Conservation (phyloP, 2,797 vertebrate species). For the Sebastes oblongus region DNA sequence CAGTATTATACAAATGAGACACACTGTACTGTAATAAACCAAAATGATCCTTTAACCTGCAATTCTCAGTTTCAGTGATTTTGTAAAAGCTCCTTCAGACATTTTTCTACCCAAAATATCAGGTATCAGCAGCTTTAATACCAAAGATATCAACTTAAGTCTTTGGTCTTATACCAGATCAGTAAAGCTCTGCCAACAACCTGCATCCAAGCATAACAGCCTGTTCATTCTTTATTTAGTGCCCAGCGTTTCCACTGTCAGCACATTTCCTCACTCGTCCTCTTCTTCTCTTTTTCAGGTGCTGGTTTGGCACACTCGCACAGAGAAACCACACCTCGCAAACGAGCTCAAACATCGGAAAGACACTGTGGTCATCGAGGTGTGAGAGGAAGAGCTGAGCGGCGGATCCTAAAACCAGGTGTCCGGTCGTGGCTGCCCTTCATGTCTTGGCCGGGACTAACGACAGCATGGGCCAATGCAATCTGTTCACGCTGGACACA, state of each 20-base stretch:
- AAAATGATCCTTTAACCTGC: background rate
- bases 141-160: background rate
- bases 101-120: background rate
- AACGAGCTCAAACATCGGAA: conserved; percentile 93
- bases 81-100: background rate
- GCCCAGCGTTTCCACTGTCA: background rate
- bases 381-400: conserved; percentile 75
- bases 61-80: background rate
- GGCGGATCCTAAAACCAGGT: background rate
- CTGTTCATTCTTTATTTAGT: conserved; percentile 8
- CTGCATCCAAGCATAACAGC: background rate
- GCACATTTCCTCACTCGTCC: conserved; percentile 19
- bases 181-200: conserved; percentile 9
- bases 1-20: background rate
- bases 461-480: background rate
- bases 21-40: background rate
- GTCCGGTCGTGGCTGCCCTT: conserved; percentile 8
- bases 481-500: conserved; percentile 5
- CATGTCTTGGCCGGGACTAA: conserved; percentile 26
- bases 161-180: background rate
- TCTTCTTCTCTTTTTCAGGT: conserved; percentile 79
- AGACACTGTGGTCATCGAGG: conserved; percentile 93
- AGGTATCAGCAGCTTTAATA: conserved; percentile 7
- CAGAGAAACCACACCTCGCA: conserved; percentile 94
- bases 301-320: conserved; percentile 98